Evolutionary conservation across 2,888 invertebrate species (phyloP).

Genomic region (Dorcus hopei): DNA sequence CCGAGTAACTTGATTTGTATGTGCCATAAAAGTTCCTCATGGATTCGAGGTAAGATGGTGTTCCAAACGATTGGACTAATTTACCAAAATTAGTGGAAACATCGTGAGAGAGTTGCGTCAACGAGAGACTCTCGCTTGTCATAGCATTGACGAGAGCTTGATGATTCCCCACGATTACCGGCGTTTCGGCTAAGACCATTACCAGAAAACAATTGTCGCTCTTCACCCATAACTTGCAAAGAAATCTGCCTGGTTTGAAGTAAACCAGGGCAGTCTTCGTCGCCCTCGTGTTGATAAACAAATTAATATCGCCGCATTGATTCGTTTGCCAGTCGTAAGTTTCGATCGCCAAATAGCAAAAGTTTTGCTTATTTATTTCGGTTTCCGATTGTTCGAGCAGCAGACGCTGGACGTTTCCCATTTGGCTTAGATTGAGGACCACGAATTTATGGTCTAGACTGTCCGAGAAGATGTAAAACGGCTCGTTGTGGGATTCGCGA

Average conservation of each 20-base stretch:
- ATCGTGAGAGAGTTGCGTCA: constrained; percentile 33
- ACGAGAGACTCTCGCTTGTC: constrained; percentile 33
- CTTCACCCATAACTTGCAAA: constrained; percentile 36
- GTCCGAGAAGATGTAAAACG: constrained; percentile 40
- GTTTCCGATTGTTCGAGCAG: no score
- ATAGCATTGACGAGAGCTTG: constrained; percentile 36
- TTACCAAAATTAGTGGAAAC: constrained; percentile 37
- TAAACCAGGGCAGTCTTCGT: constrained; percentile 32
- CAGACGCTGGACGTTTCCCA: constrained; percentile 26
- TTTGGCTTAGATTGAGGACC: constrained; percentile 35
- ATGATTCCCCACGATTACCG: constrained; percentile 31
- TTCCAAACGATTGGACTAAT: constrained; percentile 39
- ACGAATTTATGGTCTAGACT: constrained; percentile 37
- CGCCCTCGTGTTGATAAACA: constrained; percentile 35
- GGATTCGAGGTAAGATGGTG: constrained; percentile 24
- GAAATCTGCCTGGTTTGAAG: constrained; percentile 27
- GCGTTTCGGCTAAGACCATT: constrained; percentile 34
- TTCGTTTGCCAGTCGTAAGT: constrained; percentile 37
- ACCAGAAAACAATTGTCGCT: constrained; percentile 34
- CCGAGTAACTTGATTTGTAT: constrained; percentile 27
- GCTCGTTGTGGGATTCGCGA: constrained; percentile 35
- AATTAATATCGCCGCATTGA: constrained; percentile 25
- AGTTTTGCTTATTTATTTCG: no score
- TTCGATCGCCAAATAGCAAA: constrained; percentile 28
- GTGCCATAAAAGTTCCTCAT: constrained; percentile 32